Evolutionary conservation across 2,888 invertebrate species (phyloP).

Genomic region (Stenotaenia linearis): DNA sequence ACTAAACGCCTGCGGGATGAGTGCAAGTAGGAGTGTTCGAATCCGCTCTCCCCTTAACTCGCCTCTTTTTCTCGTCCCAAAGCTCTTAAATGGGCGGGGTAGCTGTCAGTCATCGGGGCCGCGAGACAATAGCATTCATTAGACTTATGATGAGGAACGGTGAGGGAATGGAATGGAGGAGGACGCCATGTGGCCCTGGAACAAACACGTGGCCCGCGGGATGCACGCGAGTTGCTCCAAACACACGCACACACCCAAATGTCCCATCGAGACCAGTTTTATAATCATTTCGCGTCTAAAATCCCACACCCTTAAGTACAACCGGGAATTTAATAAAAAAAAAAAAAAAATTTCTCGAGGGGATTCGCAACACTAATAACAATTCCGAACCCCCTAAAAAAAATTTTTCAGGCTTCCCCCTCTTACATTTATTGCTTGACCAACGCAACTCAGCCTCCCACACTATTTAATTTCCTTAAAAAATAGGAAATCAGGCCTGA

Average conservation of each 20-base stretch:
- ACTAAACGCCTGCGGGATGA: constrained; percentile 4
- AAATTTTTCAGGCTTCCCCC: too few relatives aligned
- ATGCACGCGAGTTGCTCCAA: constrained; percentile 24
- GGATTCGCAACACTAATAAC: not conserved
- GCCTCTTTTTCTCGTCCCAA: constrained; percentile 1
- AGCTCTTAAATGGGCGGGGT: constrained; percentile 12
- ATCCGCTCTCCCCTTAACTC: constrained; percentile 15
- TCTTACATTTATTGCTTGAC: too few relatives aligned
- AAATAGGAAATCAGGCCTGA: not conserved
- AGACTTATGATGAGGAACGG: constrained; percentile 14
- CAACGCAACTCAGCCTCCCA: too few relatives aligned
- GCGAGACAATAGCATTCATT: not conserved
- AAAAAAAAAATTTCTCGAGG: not conserved
- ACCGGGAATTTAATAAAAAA: not conserved
- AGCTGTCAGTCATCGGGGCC: not conserved
- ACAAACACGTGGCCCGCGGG: constrained; percentile 24
- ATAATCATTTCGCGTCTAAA: not conserved
- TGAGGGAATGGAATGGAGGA: not conserved
- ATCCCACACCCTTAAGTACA: not conserved
- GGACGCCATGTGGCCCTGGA: constrained; percentile 21
- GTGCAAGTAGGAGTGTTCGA: constrained; percentile 12
- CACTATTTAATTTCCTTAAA: too few relatives aligned
- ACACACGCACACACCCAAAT: constrained; percentile 21
- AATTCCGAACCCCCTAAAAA: not conserved
- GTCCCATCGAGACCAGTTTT: not conserved